A percentile compares a stretch with the other conserved stretches of the same genome.
These are phyloP conservation scores for Pituophis catenifer DNA, from an alignment of 2,113 vertebrate species.

Conservation along the genomic window DNA sequence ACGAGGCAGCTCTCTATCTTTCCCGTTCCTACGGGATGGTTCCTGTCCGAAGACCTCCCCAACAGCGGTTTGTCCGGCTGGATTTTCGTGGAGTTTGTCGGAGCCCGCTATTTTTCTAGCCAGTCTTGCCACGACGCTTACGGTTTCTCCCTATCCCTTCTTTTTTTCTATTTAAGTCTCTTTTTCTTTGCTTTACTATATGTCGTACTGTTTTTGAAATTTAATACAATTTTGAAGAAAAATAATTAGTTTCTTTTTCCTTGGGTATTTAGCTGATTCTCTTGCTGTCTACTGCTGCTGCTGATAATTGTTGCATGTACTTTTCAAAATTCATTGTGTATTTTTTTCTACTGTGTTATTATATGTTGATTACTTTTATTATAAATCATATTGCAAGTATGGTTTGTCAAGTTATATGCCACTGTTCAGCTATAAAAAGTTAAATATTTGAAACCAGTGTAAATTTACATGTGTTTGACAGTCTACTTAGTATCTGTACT, in stretches of 20 bases:
- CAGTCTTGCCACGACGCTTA: no score
- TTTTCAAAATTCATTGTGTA: background rate
- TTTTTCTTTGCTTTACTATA: no score
- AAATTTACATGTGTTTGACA: background rate
- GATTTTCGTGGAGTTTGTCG: no score
- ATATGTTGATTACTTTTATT: background rate
- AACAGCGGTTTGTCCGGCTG: no score
- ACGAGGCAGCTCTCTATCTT: no score
- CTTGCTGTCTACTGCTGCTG: background rate
- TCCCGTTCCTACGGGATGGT: no score
- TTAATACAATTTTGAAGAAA: no score
- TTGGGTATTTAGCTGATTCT: background rate
- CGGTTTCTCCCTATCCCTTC: no score
- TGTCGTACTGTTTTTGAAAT: no score
- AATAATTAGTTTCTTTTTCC: background rate
- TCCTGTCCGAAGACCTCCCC: no score
- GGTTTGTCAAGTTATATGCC: background rate
- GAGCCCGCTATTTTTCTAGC: no score
- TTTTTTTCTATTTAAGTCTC: no score
- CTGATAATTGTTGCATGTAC: background rate
- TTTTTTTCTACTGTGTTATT: background rate
- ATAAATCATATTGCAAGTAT: background rate
- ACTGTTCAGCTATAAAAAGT: background rate
- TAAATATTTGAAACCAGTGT: background rate
- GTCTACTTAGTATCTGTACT: background rate